These are phyloP conservation scores for Prenolepis imparis DNA, from an alignment of 2,888 invertebrate genomes.

Conservation along the genomic window DNA sequence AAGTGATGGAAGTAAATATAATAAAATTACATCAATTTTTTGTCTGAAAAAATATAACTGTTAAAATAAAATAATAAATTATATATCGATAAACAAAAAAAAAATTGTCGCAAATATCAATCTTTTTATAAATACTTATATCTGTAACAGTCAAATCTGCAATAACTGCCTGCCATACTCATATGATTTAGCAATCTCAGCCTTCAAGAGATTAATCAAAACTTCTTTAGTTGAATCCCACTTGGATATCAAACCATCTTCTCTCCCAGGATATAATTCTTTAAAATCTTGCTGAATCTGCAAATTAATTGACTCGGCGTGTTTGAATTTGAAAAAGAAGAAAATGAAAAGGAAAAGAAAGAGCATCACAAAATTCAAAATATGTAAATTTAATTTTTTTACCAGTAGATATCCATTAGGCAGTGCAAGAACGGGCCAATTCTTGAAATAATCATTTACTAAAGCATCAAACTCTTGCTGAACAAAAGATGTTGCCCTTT, in stretches of 20 bases:
- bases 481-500: background rate
- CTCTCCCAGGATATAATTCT: constrained; percentile 39
- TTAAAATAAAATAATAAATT: background rate
- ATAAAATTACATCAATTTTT: constrained; percentile 8
- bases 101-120: background rate
- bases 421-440: background rate
- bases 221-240: constrained; percentile 30
- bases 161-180: constrained; percentile 8
- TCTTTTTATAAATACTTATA: background rate
- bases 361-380: too few species aligned
- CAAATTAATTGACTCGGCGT: background rate
- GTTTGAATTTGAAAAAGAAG: background rate
- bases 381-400: background rate
- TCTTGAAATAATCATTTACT: constrained; percentile 8
- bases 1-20: background rate
- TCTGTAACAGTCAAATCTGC: constrained; percentile 4
- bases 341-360: background rate
- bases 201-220: constrained; percentile 5
- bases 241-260: constrained; percentile 39
- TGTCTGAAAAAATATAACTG: background rate
- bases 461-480: background rate
- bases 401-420: constrained; percentile 11
- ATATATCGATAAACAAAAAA: background rate
- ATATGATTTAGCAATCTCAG: constrained; percentile 11
- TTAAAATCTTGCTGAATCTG: constrained; percentile 53